Evolutionary conservation across 2,888 invertebrate species (phyloP).

Genomic region (Melinaea menophilus): DNA sequence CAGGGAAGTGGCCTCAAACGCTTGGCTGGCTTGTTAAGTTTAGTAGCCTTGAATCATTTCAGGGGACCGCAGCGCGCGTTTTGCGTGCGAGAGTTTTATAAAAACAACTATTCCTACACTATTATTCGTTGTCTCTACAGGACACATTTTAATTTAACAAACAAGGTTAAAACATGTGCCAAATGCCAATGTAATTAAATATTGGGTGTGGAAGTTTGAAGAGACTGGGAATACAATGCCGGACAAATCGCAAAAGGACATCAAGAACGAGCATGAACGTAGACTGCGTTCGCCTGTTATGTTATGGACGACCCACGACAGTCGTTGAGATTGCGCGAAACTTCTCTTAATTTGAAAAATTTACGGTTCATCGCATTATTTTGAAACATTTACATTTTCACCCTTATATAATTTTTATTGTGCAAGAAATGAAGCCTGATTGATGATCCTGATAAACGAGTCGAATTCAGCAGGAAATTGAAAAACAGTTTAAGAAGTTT

Average conservation of each 20-base stretch:
- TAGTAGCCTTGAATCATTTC: too few species aligned
- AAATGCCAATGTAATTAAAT: conserved; percentile 11
- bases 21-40: too few species aligned
- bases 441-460: conserved; percentile 34
- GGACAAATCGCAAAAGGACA: conserved; percentile 32
- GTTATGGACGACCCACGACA: conserved; percentile 31
- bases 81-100: too few species aligned
- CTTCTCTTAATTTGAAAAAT: too few species aligned
- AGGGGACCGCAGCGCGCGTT: too few species aligned
- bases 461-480: conserved; percentile 32
- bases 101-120: conserved; percentile 3
- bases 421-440: conserved; percentile 38
- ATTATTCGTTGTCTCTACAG: conserved; percentile 28
- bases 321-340: conserved; percentile 13
- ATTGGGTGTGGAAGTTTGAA: conserved; percentile 27
- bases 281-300: conserved; percentile 36
- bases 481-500: conserved; percentile 33
- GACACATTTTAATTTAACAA: conserved; percentile 29
- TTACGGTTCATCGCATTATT: conserved; percentile 27
- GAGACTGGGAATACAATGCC: conserved; percentile 37
- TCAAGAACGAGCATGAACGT: not conserved
- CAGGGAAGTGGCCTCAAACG: too few species aligned
- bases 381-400: conserved; percentile 31
- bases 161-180: conserved; percentile 24
- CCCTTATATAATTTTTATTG: conserved; percentile 35